Base-by-base conservation (phyloP, 2,888 invertebrate species). In the Troides aeacus region DNA sequence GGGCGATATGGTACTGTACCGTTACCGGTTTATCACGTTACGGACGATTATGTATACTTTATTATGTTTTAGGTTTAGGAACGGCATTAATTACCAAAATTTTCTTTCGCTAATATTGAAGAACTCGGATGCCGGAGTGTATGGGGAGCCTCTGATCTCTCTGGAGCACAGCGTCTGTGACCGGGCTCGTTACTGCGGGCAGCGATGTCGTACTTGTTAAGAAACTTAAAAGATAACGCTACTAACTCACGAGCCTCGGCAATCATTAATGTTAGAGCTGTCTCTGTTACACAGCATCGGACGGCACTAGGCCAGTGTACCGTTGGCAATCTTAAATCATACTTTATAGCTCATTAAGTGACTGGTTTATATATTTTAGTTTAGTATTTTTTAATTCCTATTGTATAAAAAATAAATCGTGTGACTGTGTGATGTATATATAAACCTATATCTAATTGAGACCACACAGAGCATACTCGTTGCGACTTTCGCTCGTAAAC, bases 361-460 rank as follows among this genome's bases (percentile, higher is more conserved):
- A 92, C 92, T 92, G 92, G 90, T 86, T 90, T 90, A 87, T 79
- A 46, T 46, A 46, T 87, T 83, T 81, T 89, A 88, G 85, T 89
- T 90, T 84, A 89, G 87, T 84, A 84, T 78, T 77, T 81, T 46
- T 84, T 87, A 88, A 89, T 88, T 92, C 86, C 88, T 90, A 90
- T 85, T 90, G 89, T 91, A 90, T 89, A 91, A 74, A 89, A 85
- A 46, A 46, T 46, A 12, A 46, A 46, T 46, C 12, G 90, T 89
- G 89, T 90, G 91, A 84, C 85, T 90, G 90, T 90, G 90, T 89
- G 86, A 83, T 90, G 90, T 91, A 88, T 88, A 90, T 90, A 90
- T 79, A 76, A 79, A 62, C 65, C 66, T 70, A 70, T 70, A 70
- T 66, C 59, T 63, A 70, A 62, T 62, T 80, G 83, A 84, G 83